Evolutionary conservation across 2,113 vertebrate genomes (phyloP).

Genomic region (Erythrocercus mccallii): DNA sequence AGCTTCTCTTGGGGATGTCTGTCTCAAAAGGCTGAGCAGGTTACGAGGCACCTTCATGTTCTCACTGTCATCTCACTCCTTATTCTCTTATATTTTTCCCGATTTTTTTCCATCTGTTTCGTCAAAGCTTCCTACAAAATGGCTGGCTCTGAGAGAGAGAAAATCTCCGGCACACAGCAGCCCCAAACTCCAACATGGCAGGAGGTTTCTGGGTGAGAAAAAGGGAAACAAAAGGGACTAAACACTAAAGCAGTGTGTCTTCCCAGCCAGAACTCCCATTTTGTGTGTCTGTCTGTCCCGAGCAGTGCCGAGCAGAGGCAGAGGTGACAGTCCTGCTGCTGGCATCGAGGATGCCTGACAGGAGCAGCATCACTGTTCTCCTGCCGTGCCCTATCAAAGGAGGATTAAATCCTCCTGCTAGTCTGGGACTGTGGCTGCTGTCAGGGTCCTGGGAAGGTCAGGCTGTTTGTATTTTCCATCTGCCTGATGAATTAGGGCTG

Average conservation of each 20-base stretch:
- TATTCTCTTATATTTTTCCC: not conserved
- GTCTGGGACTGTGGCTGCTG: not conserved
- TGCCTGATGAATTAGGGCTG: not conserved
- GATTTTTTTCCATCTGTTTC: not conserved
- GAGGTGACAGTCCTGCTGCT: not conserved
- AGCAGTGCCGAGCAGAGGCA: not conserved
- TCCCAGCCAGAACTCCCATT: not conserved
- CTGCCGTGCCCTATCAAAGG: not conserved
- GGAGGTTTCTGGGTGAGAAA: not conserved
- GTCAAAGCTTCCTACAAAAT: not conserved
- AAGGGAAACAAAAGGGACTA: not conserved
- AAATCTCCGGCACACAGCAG: not conserved
- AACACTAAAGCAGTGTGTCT: not conserved
- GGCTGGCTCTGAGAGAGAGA: not conserved
- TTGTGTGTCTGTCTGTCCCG: not conserved
- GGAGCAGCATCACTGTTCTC: not conserved
- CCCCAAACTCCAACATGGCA: not conserved
- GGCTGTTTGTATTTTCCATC: not conserved
- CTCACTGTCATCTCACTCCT: not conserved
- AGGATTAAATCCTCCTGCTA: not conserved
- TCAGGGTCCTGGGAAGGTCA: not conserved
- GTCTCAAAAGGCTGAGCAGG: not conserved
- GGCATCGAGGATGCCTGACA: not conserved
- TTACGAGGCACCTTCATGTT: not conserved
- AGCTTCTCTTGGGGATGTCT: not conserved